phyloP scores from a whole-genome alignment of 2,797 vertebrate species.

The Scomberomorus guttatus region DNA sequence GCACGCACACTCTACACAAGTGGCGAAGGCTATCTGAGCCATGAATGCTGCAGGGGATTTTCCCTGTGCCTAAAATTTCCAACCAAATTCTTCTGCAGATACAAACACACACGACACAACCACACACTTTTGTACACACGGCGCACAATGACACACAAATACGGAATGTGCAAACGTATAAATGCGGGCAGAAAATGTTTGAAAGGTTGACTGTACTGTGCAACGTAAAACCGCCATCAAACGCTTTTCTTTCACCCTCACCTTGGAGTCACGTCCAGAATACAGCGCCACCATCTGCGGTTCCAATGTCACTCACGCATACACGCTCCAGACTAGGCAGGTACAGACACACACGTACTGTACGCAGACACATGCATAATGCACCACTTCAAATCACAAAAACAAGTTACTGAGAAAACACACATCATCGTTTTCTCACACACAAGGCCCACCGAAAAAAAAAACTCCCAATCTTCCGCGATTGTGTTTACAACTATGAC shows the following conservation, averaged over 20 bases:
- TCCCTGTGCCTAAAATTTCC: conserved; percentile 42
- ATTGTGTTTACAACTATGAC: conserved; percentile 51
- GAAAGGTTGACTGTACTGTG: background rate
- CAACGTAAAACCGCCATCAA: background rate
- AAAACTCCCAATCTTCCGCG: conserved; percentile 12
- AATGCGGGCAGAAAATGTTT: background rate
- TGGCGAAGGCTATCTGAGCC: conserved; percentile 24
- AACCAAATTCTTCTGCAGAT: conserved; percentile 27
- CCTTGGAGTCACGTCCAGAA: background rate
- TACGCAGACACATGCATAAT: conserved; percentile 3
- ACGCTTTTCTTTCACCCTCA: background rate
- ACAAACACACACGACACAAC: conserved; percentile 9
- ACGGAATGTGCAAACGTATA: background rate
- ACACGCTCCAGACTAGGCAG: background rate
- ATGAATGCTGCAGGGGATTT: conserved; percentile 10
- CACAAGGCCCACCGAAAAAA: background rate
- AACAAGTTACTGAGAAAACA: conserved; percentile 35
- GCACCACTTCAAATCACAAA: conserved; percentile 12
- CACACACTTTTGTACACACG: background rate
- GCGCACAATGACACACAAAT: background rate
- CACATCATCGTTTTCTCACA: conserved; percentile 12
- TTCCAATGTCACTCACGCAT: background rate
- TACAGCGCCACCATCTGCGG: background rate
- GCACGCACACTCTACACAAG: background rate
- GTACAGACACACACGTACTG: background rate